Conservation (phyloP, 2,113 vertebrate genomes). For the Planiliza haematocheilus region DNA sequence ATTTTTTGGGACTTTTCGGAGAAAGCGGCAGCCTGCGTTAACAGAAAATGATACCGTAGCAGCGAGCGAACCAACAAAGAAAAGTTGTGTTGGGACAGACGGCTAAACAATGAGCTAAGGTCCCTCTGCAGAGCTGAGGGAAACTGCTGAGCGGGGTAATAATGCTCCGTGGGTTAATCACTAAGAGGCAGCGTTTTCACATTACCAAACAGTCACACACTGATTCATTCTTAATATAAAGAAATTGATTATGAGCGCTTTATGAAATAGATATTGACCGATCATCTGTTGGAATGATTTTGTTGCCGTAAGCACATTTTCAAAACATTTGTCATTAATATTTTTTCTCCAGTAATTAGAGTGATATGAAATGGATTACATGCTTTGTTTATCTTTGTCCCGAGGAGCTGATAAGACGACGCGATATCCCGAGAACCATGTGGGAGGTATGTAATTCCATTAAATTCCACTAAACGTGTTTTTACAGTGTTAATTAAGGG, state of each 20-base stretch:
- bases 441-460: no score
- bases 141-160: not conserved
- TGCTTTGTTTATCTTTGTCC: not conserved
- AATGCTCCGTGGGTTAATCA: not conserved
- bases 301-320: not conserved
- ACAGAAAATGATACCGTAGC: not conserved
- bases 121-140: not conserved
- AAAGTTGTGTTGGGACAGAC: not conserved
- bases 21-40: not conserved
- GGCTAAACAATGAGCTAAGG: not conserved
- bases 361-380: not conserved
- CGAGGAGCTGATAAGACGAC: not conserved
- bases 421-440: not conserved
- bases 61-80: not conserved
- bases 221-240: not conserved
- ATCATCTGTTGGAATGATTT: not conserved
- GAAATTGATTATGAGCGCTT: constrained; percentile 1
- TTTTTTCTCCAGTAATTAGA: not conserved
- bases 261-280: not conserved
- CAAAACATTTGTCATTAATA: not conserved
- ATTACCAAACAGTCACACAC: not conserved
- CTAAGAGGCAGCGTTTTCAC: not conserved
- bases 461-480: no score
- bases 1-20: not conserved
- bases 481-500: no score